A percentile compares a stretch with the other conserved stretches of the same genome.
phyloP scores from a whole-genome alignment of 2,888 invertebrate species.

The Ditylenchus weischeri region DNA sequence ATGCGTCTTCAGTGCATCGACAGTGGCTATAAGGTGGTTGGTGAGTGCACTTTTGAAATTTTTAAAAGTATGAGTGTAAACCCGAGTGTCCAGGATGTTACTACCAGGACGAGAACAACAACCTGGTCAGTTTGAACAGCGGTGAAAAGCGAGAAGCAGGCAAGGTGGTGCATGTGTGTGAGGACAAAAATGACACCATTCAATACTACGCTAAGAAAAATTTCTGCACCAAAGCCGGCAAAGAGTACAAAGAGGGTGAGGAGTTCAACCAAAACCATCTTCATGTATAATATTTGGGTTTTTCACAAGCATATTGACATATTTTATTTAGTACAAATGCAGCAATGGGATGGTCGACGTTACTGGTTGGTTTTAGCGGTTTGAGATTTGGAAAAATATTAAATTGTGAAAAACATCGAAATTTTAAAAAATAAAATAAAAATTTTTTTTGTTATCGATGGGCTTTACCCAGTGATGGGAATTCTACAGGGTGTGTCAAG shows the following conservation, averaged over 20 bases:
- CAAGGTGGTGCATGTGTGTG: constrained; percentile 24
- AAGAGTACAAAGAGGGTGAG: constrained; percentile 39
- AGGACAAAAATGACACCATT: constrained; percentile 23
- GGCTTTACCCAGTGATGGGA: too few species aligned
- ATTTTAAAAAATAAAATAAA: too few species aligned
- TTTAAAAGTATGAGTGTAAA: background rate
- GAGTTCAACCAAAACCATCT: constrained; percentile 37
- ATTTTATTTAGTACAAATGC: constrained; percentile 29
- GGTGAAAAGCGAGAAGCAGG: constrained; percentile 21
- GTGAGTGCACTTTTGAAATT: constrained; percentile 1
- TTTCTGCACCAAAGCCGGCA: constrained; percentile 25
- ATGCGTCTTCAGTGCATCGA: constrained; percentile 34
- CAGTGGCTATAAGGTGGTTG: constrained; percentile 32
- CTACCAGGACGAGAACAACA: constrained; percentile 21
- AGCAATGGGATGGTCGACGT: constrained; percentile 33
- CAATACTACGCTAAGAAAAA: constrained; percentile 19
- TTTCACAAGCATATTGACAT: too few species aligned
- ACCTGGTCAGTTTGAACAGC: constrained; percentile 10
- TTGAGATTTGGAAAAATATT: background rate
- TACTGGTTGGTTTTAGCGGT: constrained; percentile 16
- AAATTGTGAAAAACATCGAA: too few species aligned
- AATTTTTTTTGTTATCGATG: too few species aligned
- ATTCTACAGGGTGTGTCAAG: too few species aligned
- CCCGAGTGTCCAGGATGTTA: constrained; percentile 14
- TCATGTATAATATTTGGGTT: background rate